These are phyloP conservation scores for Spinibarbus caldwelli DNA, from an alignment of 2,797 vertebrate species.

Conservation along the genomic window DNA sequence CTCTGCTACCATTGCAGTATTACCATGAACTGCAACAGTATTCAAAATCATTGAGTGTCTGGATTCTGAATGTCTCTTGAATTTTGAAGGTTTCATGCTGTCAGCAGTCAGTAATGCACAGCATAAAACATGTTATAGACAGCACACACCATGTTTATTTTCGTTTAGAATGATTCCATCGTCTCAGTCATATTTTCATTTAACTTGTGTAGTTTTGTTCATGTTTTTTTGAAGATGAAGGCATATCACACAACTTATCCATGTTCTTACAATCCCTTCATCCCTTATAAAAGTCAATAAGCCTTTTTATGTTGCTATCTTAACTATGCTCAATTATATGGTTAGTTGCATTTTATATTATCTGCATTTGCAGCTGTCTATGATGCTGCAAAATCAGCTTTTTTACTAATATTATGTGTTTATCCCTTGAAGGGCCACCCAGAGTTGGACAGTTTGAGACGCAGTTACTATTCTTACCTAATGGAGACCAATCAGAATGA, in stretches of 20 bases:
- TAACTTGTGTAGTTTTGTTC: not conserved
- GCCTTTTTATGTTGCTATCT: not conserved
- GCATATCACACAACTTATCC: not conserved
- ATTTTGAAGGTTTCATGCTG: not conserved
- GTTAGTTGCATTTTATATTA: not conserved
- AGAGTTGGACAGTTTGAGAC: constrained; percentile 83
- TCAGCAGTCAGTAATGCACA: too few species aligned
- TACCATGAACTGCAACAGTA: not conserved
- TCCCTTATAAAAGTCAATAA: not conserved
- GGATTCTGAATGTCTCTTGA: not conserved
- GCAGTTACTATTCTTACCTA: constrained; percentile 89
- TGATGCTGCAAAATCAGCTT: not conserved
- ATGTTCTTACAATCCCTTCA: too few species aligned
- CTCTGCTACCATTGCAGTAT: not conserved
- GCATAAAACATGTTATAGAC: not conserved
- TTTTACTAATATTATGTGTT: not conserved
- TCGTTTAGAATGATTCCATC: not conserved
- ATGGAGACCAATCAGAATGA: constrained; percentile 93
- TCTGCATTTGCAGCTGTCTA: not conserved
- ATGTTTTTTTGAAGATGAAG: not conserved
- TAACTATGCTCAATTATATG: not conserved
- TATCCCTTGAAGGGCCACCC: constrained; percentile 82
- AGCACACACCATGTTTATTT: not conserved
- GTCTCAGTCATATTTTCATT: not conserved
- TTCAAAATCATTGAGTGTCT: not conserved